Conservation (phyloP, 2,797 vertebrate genomes). For the Pangasius djambal region DNA sequence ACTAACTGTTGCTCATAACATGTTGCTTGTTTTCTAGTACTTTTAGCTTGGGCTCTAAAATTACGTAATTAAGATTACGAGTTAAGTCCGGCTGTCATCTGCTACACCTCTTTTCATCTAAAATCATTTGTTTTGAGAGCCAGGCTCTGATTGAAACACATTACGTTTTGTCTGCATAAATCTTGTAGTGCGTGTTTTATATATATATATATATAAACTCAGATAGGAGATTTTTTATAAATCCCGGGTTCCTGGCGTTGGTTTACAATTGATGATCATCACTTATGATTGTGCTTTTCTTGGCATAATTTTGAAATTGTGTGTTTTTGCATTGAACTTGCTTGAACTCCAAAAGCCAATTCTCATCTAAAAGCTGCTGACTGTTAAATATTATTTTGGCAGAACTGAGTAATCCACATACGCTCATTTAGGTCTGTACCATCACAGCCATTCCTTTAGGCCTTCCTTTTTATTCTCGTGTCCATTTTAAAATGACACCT, state of each 20-base stretch:
- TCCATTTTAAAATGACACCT: slow-evolving; percentile 9
- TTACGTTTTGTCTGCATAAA: neutral
- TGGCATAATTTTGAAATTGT: neutral
- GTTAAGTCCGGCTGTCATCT: neutral
- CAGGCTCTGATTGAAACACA: neutral
- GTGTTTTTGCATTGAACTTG: neutral
- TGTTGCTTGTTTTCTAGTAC: neutral
- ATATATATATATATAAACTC: neutral
- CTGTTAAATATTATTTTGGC: slow-evolving; percentile 6
- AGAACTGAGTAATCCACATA: neutral
- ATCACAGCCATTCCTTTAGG: neutral
- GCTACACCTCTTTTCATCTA: neutral
- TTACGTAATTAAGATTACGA: no score
- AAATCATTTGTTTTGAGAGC: neutral
- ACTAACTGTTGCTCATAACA: neutral
- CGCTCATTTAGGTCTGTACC: neutral
- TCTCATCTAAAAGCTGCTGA: neutral
- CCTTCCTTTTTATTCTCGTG: neutral
- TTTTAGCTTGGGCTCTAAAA: neutral
- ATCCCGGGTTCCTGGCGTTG: no score
- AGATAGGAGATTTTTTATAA: no score
- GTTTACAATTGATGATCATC: neutral
- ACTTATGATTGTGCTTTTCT: neutral
- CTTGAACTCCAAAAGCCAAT: neutral
- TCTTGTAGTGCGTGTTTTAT: no score